phyloP scores from a whole-genome alignment of 2,888 invertebrate species.

The Tinea pellionella region DNA sequence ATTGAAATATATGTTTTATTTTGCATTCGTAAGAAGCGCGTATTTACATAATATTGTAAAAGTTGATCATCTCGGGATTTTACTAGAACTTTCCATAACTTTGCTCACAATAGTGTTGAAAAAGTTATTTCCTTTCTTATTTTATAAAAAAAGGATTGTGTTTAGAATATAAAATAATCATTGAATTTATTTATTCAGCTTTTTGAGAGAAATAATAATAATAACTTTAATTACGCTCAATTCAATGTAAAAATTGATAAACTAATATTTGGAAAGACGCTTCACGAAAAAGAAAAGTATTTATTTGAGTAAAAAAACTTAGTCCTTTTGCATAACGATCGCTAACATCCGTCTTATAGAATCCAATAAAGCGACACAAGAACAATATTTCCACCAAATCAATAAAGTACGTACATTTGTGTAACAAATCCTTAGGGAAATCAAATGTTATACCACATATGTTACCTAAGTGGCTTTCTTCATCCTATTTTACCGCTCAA shows the following conservation, averaged over 20 bases:
- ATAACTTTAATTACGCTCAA: too few species aligned
- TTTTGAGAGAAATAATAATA: too few species aligned
- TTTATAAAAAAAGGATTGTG: neutral
- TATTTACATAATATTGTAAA: neutral
- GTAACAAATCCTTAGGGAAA: neutral
- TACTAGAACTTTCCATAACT: neutral
- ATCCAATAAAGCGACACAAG: neutral
- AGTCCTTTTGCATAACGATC: too few species aligned
- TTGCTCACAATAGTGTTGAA: neutral
- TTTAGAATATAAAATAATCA: neutral
- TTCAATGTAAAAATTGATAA: too few species aligned
- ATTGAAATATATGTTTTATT: too few species aligned
- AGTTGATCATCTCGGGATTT: neutral
- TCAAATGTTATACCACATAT: neutral
- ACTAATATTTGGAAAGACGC: too few species aligned
- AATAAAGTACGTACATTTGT: neutral
- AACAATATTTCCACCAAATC: neutral
- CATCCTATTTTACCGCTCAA: neutral
- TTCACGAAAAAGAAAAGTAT: too few species aligned
- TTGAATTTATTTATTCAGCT: too few species aligned
- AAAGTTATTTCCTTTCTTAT: neutral
- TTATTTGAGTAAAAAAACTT: too few species aligned
- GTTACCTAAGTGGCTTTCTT: neutral
- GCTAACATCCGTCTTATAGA: neutral
- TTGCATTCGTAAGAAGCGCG: neutral